Percentiles rank a stretch among this genome's conserved stretches.
Conservation (phyloP, 2,113 vertebrate genomes). For the Carassius auratus region DNA sequence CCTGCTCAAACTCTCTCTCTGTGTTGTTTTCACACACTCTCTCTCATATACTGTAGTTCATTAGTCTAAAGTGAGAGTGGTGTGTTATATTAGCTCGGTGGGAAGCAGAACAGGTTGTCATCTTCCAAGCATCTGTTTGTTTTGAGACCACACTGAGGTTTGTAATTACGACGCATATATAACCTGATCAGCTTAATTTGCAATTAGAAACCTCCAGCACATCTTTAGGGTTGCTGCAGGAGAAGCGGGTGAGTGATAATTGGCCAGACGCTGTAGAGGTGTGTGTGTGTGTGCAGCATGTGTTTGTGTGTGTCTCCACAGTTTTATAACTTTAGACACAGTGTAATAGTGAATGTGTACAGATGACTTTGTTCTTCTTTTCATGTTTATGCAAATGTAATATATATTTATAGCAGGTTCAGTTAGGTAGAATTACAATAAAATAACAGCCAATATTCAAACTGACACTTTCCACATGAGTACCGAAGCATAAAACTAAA, state of each 20-base stretch:
- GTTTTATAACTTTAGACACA: background rate
- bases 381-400: background rate
- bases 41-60: conserved; percentile 64
- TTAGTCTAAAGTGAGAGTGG: conserved; percentile 60
- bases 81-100: conserved; percentile 14
- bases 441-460: background rate
- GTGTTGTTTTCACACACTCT: conserved; percentile 11
- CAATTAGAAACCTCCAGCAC: conserved; percentile 47
- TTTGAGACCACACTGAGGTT: conserved; percentile 43
- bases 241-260: conserved; percentile 39
- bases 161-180: conserved; percentile 49
- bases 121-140: conserved; percentile 49
- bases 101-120: conserved; percentile 39
- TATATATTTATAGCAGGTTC: background rate
- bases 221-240: conserved; percentile 38
- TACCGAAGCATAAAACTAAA: too few relatives aligned
- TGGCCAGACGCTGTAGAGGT: conserved; percentile 23
- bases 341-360: background rate
- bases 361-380: background rate
- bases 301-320: background rate
- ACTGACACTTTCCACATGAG: background rate
- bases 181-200: conserved; percentile 47
- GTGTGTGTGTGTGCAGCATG: background rate
- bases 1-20: conserved; percentile 20
- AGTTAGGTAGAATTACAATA: background rate